Conservation (phyloP, 2,888 invertebrate genomes). For the Latheticus oryzae region DNA sequence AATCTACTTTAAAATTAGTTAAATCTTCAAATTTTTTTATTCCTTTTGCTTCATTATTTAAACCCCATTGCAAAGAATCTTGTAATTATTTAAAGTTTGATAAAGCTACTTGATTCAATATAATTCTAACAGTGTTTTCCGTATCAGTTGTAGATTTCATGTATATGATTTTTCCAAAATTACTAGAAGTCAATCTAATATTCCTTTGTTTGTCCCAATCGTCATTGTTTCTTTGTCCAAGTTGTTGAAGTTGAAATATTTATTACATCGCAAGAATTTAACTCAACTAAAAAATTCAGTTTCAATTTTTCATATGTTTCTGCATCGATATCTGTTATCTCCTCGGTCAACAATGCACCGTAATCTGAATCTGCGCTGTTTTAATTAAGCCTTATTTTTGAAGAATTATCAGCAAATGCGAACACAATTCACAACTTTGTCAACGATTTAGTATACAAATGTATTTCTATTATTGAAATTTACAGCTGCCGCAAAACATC, state of each 20-base stretch:
- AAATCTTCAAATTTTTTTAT: slow-evolving; percentile 34
- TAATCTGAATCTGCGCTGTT: background rate
- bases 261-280: background rate
- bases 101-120: background rate
- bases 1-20: slow-evolving; percentile 32
- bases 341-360: background rate
- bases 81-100: slow-evolving; percentile 6
- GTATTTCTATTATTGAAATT: background rate
- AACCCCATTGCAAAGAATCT: slow-evolving; percentile 19
- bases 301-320: slow-evolving; percentile 1
- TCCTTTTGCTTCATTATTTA: slow-evolving; percentile 37
- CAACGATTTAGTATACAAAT: background rate
- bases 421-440: no score
- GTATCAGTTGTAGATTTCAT: background rate
- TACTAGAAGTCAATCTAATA: no score
- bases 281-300: background rate
- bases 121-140: no score
- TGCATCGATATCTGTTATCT: background rate
- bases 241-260: background rate
- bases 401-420: no score
- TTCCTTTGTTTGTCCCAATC: background rate
- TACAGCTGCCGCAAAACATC: background rate
- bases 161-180: slow-evolving; percentile 1
- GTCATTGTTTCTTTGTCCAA: background rate
- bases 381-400: no score